Base-by-base conservation (phyloP, 2,888 invertebrate genomes). In the Xestoiulus laeticollis region DNA sequence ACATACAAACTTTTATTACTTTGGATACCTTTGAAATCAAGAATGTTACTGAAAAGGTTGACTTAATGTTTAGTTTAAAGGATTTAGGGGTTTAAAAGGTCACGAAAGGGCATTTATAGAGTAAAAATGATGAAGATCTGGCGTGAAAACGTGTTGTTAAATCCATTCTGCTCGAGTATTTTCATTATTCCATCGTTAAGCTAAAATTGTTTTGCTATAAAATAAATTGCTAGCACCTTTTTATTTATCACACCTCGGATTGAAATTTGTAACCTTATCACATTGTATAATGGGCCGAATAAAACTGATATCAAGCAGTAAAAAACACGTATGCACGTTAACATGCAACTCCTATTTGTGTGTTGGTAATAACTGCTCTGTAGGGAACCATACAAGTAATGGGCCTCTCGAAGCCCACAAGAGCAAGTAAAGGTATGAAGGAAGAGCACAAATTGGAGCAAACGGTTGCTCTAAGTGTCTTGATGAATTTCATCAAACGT, bases 261-360 rank as follows among this genome's bases (percentile, higher is more conserved):
- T 1, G 59, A 59, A 59, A 59, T 59, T 59, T 59, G 59, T 22
- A 59, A 59, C 59, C 59, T 59, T 59, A 59, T 59, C 59, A 59
- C 59, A 10, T 59, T 22, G 22, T 16, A 16, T 59, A 59, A 59
- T 59, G 59, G 22, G 59, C 59, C 22, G 59, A n/a, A 59, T 59
- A 22, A 59, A 22, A 59, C 59, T 59, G 59, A 59, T 59, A 59
- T 22, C 22, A 22, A 22, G 6, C n/a, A 22, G n/a, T 22, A 59
- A 14, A 22, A 22, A 22, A 59, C 53, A 19, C 19, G 14, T 53
- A 53, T 53, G 14, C 53, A 22, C 59, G 59, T 59, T 22, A 22
- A 22, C 59, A 6, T 0, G 22, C 22, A 59, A 59, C 59, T 16
- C 59, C 59, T 59, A 59, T n/a, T 59, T 59, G 59, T 16, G 59